Conservation (phyloP, 2,113 vertebrate species). For the Pelecanoides urinatrix region DNA sequence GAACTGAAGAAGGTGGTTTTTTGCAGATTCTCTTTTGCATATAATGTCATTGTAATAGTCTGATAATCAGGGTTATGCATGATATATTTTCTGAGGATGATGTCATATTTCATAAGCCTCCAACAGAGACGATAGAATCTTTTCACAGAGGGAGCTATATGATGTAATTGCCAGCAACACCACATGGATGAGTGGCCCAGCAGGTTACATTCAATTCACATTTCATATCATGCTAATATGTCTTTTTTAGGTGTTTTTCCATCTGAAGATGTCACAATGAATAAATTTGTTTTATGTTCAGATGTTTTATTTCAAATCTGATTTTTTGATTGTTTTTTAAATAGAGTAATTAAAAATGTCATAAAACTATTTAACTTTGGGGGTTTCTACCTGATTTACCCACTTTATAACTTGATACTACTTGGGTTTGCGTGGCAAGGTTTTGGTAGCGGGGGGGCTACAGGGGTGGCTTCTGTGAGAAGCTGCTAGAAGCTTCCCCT, state of each 20-base stretch:
- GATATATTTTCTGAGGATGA: slow-evolving; percentile 37
- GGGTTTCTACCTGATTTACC: not conserved
- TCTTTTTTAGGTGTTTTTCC: not conserved
- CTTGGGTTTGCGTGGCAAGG: not conserved
- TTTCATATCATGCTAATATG: not conserved
- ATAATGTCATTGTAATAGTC: not conserved
- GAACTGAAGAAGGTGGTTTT: not conserved
- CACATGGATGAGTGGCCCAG: slow-evolving; percentile 23
- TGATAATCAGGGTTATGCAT: not conserved
- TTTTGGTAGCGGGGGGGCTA: not conserved
- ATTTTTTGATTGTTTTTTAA: not conserved
- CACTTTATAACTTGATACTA: not conserved
- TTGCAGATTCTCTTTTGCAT: not conserved
- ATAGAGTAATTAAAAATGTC: not conserved
- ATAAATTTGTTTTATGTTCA: not conserved
- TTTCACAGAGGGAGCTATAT: slow-evolving; percentile 23
- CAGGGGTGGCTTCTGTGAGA: not conserved
- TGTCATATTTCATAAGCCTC: slow-evolving; percentile 52
- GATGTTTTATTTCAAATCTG: not conserved
- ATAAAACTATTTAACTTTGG: not conserved
- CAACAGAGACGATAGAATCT: slow-evolving; percentile 43
- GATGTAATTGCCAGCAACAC: slow-evolving; percentile 41
- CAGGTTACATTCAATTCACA: not conserved
- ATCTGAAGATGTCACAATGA: not conserved
- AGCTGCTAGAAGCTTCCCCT: not conserved